Evolutionary conservation across 2,888 invertebrate genomes (phyloP).

Genomic region (Pandemis corylana): DNA sequence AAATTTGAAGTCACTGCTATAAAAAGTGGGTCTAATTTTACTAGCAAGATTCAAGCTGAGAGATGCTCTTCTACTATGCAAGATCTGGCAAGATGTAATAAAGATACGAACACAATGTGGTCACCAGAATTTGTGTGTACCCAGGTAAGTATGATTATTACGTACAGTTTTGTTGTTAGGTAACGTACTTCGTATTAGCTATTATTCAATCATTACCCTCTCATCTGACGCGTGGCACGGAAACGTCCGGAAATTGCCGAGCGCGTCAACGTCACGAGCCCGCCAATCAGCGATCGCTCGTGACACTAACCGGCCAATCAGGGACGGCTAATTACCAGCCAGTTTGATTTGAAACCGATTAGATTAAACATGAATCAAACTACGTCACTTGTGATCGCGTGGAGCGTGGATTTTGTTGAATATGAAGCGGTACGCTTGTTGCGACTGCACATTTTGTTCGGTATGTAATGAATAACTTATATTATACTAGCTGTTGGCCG

Average conservation of each 20-base stretch:
- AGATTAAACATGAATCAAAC: slow-evolving; percentile 7
- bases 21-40: no score
- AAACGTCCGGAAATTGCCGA: slow-evolving; percentile 79
- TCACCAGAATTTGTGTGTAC: no score
- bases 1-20: no score
- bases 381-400: slow-evolving; percentile 1
- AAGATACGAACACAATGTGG: no score
- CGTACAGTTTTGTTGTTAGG: no score
- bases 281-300: slow-evolving; percentile 42
- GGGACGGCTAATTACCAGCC: slow-evolving; percentile 42
- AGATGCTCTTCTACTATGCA: no score
- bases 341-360: slow-evolving; percentile 25
- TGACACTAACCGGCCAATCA: slow-evolving; percentile 60
- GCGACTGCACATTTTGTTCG: no score
- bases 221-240: slow-evolving; percentile 62
- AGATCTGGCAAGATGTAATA: no score
- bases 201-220: slow-evolving; percentile 16
- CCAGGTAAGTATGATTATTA: no score
- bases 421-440: not conserved
- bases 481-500: no score
- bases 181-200: not conserved
- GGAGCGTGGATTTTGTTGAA: not conserved
- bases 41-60: no score
- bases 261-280: slow-evolving; percentile 74
- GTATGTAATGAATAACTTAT: no score